A percentile compares a stretch with the other conserved stretches of the same genome.
phyloP scores from a whole-genome alignment of 2,888 invertebrate species.

The Lasius fuliginosus region DNA sequence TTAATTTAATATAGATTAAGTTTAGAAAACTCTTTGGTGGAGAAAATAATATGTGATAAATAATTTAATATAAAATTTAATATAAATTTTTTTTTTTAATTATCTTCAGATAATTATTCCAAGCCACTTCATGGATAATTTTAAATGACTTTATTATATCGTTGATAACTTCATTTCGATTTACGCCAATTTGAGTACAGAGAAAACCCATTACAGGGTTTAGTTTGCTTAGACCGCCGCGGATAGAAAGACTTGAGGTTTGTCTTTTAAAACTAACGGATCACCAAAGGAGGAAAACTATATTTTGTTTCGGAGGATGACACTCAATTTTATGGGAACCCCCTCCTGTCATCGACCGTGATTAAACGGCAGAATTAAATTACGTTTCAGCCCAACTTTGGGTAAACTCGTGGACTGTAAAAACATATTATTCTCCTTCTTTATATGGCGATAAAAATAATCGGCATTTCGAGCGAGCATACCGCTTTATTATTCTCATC shows the following conservation, averaged over 20 bases:
- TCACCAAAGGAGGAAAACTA: background rate
- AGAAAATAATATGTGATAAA: background rate
- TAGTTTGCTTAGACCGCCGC: constrained; percentile 39
- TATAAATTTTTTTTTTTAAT: background rate
- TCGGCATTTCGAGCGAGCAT: background rate
- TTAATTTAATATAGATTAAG: background rate
- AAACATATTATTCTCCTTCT: constrained; percentile 21
- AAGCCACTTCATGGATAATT: background rate
- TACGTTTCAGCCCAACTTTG: constrained; percentile 15
- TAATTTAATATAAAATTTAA: background rate
- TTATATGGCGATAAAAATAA: constrained; percentile 26
- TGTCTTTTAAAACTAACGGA: constrained; percentile 50
- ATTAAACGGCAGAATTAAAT: constrained; percentile 48
- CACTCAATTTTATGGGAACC: constrained; percentile 29
- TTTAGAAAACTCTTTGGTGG: background rate
- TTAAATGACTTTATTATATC: constrained; percentile 36
- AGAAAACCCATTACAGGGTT: constrained; percentile 51
- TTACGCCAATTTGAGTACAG: constrained; percentile 44
- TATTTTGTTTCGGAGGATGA: constrained; percentile 28
- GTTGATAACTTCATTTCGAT: constrained; percentile 57
- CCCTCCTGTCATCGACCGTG: constrained; percentile 20
- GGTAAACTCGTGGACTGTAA: constrained; percentile 21
- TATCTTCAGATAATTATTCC: background rate
- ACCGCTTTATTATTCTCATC: constrained; percentile 26
- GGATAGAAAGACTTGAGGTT: constrained; percentile 38